Percentiles rank a stretch among this genome's conserved stretches.
Conservation (phyloP, 2,888 invertebrate species). For the Tetragonisca angustula region DNA sequence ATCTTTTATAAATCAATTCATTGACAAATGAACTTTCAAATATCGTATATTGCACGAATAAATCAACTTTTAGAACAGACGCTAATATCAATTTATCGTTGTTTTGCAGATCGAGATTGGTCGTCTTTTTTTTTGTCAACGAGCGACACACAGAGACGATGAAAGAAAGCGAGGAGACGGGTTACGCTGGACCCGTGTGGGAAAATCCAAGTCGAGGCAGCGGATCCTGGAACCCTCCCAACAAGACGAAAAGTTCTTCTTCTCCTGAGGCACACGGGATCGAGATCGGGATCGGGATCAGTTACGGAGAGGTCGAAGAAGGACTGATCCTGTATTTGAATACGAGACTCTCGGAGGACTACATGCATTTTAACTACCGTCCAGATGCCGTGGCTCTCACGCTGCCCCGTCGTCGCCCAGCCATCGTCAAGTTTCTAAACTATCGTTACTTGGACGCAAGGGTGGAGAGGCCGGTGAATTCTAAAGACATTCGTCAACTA, state of each 20-base stretch:
- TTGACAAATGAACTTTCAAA: too few species aligned
- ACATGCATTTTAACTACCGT: constrained; percentile 84
- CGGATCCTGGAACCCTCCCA: constrained; percentile 63
- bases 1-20: neutral
- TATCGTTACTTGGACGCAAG: constrained; percentile 76
- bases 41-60: neutral
- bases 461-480: constrained; percentile 64
- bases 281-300: constrained; percentile 81
- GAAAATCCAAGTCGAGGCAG: constrained; percentile 78
- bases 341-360: constrained; percentile 82
- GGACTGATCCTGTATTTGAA: constrained; percentile 84
- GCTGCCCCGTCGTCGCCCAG: constrained; percentile 78
- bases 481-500: constrained; percentile 65
- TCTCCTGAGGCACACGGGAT: constrained; percentile 75
- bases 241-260: constrained; percentile 82
- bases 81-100: neutral
- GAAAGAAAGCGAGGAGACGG: constrained; percentile 23
- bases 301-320: constrained; percentile 80
- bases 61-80: neutral
- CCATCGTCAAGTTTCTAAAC: constrained; percentile 82
- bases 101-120: neutral
- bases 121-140: neutral
- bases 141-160: neutral
- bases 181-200: constrained; percentile 75
- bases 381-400: constrained; percentile 82